Percentiles rank a stretch among this genome's conserved stretches.
Conservation (phyloP, 2,888 invertebrate genomes). For the Perithous albicinctus region DNA sequence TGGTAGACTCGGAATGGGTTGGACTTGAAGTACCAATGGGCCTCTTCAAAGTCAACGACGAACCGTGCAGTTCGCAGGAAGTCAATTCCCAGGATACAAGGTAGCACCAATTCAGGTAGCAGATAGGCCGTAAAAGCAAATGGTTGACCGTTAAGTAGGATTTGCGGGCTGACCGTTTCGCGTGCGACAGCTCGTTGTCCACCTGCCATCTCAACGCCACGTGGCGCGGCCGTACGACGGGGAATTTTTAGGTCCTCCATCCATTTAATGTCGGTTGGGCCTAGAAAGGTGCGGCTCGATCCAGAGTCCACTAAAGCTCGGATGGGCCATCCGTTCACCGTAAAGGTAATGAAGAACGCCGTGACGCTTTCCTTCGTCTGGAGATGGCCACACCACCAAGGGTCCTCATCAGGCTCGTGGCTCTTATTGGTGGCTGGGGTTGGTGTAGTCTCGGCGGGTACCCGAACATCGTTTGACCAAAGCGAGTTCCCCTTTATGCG, state of each 20-base stretch:
- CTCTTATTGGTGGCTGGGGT: neutral
- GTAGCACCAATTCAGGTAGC: neutral
- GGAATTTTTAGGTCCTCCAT: neutral
- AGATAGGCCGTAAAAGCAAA: neutral
- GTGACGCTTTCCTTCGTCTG: neutral
- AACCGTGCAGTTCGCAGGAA: neutral
- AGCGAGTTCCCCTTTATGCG: neutral
- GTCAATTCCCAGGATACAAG: neutral
- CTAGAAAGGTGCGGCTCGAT: neutral
- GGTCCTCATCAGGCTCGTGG: neutral
- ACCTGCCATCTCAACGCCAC: neutral
- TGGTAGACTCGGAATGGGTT: neutral
- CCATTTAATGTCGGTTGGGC: slow-evolving; percentile 4
- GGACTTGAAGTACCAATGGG: slow-evolving; percentile 7
- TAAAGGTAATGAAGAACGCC: slow-evolving; percentile 20
- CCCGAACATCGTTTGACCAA: neutral
- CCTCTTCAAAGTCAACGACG: neutral
- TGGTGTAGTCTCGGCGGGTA: neutral
- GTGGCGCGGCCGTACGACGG: neutral
- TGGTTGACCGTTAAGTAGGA: neutral
- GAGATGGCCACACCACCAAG: neutral
- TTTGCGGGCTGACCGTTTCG: neutral
- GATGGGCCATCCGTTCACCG: neutral
- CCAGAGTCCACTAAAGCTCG: neutral
- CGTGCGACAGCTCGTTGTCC: neutral